A percentile compares a stretch with the other conserved stretches of the same genome.
Evolutionary conservation across 2,888 invertebrate species (phyloP).

Genomic region (Orchesella flavescens): DNA sequence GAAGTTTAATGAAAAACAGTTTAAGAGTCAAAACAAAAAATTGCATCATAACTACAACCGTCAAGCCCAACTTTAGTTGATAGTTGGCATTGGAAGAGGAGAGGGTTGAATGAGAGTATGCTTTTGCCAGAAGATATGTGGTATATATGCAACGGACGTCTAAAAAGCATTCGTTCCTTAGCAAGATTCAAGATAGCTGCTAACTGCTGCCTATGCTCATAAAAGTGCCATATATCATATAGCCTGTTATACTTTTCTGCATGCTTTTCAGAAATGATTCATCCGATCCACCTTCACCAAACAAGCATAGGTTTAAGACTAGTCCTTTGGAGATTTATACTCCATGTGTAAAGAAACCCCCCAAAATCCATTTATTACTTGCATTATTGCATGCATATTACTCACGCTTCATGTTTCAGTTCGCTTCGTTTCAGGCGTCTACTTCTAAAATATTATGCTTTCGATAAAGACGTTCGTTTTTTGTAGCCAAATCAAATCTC

Average conservation of each 20-base stretch:
- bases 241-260: not conserved
- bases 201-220: not conserved
- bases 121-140: not conserved
- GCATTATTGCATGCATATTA: not conserved
- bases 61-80: not conserved
- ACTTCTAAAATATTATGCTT: not conserved
- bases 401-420: not conserved
- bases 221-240: not conserved
- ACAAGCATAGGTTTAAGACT: not conserved
- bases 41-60: constrained; percentile 26
- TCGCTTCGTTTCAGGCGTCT: not conserved
- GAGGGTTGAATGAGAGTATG: not conserved
- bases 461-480: not conserved
- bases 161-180: not conserved
- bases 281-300: not conserved
- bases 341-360: not conserved
- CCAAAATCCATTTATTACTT: not conserved
- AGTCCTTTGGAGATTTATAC: not conserved
- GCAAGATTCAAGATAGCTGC: not conserved
- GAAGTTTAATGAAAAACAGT: not conserved
- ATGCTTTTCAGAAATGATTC: constrained; percentile 14
- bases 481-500: not conserved
- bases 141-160: not conserved
- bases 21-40: constrained; percentile 35
- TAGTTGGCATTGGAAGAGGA: constrained; percentile 35